Conservation (phyloP, 2,113 vertebrate species). For the Blennius ocellaris region DNA sequence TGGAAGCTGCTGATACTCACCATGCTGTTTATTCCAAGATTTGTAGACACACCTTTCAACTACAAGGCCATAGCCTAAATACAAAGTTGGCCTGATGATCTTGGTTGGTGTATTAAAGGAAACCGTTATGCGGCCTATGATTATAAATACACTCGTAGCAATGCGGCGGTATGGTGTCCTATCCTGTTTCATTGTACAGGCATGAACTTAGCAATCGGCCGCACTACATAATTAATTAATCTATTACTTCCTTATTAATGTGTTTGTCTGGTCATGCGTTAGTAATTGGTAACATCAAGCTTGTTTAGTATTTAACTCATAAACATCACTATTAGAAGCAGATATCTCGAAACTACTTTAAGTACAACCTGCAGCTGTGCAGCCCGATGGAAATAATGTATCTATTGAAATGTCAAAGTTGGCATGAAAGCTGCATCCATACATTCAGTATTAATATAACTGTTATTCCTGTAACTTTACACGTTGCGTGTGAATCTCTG, state of each 20-base stretch:
- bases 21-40: slow-evolving; percentile 49
- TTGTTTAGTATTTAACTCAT: background rate
- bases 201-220: slow-evolving; percentile 45
- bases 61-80: slow-evolving; percentile 35
- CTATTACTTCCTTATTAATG: background rate
- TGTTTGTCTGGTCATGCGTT: too few species aligned
- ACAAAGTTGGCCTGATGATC: slow-evolving; percentile 32
- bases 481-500: slow-evolving; percentile 26
- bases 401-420: background rate
- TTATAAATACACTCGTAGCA: slow-evolving; percentile 60
- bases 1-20: slow-evolving; percentile 24
- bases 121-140: slow-evolving; percentile 42
- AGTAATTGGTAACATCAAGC: too few species aligned
- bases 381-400: background rate
- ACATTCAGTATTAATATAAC: slow-evolving; percentile 8
- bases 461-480: slow-evolving; percentile 26
- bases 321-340: background rate
- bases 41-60: slow-evolving; percentile 45
- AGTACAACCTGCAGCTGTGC: background rate
- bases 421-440: background rate
- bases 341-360: background rate
- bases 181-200: slow-evolving; percentile 49
- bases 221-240: slow-evolving; percentile 39
- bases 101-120: slow-evolving; percentile 42
- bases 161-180: slow-evolving; percentile 22